Evolutionary conservation across 2,888 invertebrate species (phyloP).

Genomic region (Aspidapion aeneum): DNA sequence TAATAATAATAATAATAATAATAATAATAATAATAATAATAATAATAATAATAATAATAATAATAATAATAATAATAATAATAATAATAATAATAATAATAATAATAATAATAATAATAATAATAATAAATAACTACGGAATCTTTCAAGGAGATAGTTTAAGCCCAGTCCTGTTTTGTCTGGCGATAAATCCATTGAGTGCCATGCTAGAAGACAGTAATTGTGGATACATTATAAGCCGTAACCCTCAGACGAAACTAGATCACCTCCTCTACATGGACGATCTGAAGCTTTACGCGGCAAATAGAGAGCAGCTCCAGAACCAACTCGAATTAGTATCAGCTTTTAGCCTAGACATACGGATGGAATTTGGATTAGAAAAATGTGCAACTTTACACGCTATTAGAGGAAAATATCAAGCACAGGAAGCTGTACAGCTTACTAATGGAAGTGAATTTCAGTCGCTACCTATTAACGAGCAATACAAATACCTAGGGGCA

Average conservation of each 20-base stretch:
- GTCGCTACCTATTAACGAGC: not conserved
- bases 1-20: too few species aligned
- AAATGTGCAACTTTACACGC: not conserved
- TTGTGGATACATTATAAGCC: not conserved
- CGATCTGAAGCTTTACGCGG: not conserved
- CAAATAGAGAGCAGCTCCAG: not conserved
- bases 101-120: too few species aligned
- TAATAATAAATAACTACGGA: not conserved
- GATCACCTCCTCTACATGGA: not conserved
- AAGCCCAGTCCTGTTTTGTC: not conserved
- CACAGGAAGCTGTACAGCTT: not conserved
- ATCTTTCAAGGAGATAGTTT: not conserved
- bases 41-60: too few species aligned
- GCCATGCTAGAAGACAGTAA: not conserved
- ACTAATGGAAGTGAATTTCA: not conserved
- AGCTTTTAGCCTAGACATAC: not conserved
- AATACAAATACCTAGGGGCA: not conserved
- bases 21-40: too few species aligned
- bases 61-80: too few species aligned
- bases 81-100: too few species aligned
- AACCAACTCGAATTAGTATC: not conserved
- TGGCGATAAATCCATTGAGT: not conserved
- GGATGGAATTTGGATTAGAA: slow-evolving; percentile 1
- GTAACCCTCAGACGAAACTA: not conserved
- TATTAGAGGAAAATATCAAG: not conserved